Evolutionary conservation across 1,140 invertebrate species (phyloP), one percentile per base, ranked within the genome.

Genomic region (Aethina tumida): DNA sequence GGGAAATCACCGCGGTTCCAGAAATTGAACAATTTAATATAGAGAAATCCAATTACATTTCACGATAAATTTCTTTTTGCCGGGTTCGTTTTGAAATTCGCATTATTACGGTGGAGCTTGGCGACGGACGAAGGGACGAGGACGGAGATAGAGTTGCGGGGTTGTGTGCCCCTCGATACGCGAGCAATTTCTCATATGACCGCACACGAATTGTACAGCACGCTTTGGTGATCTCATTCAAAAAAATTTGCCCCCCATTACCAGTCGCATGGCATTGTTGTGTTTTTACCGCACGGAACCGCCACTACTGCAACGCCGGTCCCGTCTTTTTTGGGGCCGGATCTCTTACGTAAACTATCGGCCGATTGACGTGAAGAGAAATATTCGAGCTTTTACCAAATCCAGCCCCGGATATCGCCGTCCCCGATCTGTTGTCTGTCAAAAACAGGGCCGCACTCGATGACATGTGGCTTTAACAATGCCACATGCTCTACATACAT

Each of bases 151-250:
- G 31, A 19, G 17, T 33, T 33, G 27, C 15, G 15, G 22, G 18
- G 5, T 10, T 22, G 24, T 17, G 18, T 16, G 25, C 28, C 5
- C 18, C 14, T 12, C 24, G n/a, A 22, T 25, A 36, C 18, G 21
- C 37, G 40, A 44, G 37, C 52, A 50, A 60, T 60, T 60, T 60
- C 58, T 59, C 58, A 60, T 60, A 54, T 59, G 58, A 60, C 56
- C 58, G 58, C 44, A 49, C 55, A 52, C 53, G 54, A 60, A 60
- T 60, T 52, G 55, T 47, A 42, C 47, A 53, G 52, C 50, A 59
- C 57, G 56, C 58, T 60, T 51, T 54, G 52, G 43, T 60, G 58
- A 49, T 44, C 43, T 41, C 48, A 59, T 59, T 59, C 51, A 60
- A 56, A 58, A 55, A 55, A 53, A 38, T 19, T 34, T 49, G 43